phyloP scores from a whole-genome alignment of 2,113 vertebrate genomes.

The Hippocampus mohnikei region DNA sequence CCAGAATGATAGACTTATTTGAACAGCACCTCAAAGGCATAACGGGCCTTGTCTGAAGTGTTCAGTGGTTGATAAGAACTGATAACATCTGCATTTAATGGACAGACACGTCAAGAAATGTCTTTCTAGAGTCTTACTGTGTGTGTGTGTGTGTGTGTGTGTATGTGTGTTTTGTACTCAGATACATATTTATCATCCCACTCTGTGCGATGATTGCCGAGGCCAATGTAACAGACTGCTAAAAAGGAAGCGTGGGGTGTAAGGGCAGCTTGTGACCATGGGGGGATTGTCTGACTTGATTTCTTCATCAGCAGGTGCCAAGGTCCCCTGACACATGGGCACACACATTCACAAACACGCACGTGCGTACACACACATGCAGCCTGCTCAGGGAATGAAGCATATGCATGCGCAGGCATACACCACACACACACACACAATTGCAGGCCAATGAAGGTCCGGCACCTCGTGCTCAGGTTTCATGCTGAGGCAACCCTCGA shows the following conservation, averaged over 20 bases:
- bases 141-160: background rate
- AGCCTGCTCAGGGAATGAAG: slow-evolving; percentile 32
- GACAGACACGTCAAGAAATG: background rate
- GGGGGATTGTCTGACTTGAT: slow-evolving; percentile 65
- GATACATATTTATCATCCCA: slow-evolving; percentile 59
- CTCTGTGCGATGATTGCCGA: slow-evolving; percentile 31
- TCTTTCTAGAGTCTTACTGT: background rate
- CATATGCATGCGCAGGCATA: slow-evolving; percentile 17
- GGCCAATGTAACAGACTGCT: slow-evolving; percentile 62
- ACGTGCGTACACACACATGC: slow-evolving; percentile 32
- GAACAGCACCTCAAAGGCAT: background rate
- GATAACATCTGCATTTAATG: slow-evolving; percentile 7
- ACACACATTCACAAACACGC: slow-evolving; percentile 24
- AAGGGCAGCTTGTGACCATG: slow-evolving; percentile 71
- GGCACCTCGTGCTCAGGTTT: slow-evolving; percentile 32
- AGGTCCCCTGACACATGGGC: slow-evolving; percentile 46
- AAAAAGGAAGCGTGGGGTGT: slow-evolving; percentile 49
- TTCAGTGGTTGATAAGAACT: background rate
- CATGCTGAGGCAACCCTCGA: slow-evolving; percentile 52
- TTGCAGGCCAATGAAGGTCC: slow-evolving; percentile 29
- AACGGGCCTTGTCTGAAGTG: background rate
- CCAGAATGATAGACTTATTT: background rate
- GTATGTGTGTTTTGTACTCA: background rate
- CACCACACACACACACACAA: slow-evolving; percentile 8
- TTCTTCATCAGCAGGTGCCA: slow-evolving; percentile 73